phyloP scores from a whole-genome alignment of 2,888 invertebrate genomes.

The Rhingia campestris region DNA sequence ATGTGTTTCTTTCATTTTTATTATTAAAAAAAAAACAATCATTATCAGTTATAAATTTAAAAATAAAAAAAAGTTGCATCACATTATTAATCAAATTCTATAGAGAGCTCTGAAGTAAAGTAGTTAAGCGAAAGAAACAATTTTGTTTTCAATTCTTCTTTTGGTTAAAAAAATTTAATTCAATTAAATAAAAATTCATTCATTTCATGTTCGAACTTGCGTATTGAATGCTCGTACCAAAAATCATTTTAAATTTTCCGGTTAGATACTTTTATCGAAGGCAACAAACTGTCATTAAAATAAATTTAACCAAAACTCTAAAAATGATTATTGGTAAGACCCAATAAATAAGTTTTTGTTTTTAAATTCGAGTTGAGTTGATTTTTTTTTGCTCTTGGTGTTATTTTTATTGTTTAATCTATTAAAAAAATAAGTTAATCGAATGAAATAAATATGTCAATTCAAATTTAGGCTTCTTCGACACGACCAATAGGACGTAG shows the following conservation, averaged over 20 bases:
- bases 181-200: slow-evolving; percentile 21
- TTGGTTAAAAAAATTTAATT: slow-evolving; percentile 16
- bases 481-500: slow-evolving; percentile 86
- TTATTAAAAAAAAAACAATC: slow-evolving; percentile 10
- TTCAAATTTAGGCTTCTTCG: slow-evolving; percentile 83
- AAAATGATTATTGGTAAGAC: too few species aligned
- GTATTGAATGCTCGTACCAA: background rate
- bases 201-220: slow-evolving; percentile 30
- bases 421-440: slow-evolving; percentile 41
- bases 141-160: background rate
- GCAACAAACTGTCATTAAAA: too few species aligned
- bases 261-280: too few species aligned
- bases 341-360: background rate
- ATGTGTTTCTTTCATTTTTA: slow-evolving; percentile 12
- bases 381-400: slow-evolving; percentile 51
- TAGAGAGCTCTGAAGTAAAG: slow-evolving; percentile 15
- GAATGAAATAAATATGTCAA: slow-evolving; percentile 37
- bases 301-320: too few species aligned
- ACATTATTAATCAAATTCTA: slow-evolving; percentile 15
- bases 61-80: slow-evolving; percentile 22
- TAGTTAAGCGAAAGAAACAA: slow-evolving; percentile 29
- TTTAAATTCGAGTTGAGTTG: slow-evolving; percentile 67
- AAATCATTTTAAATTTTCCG: too few species aligned
- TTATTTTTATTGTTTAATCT: slow-evolving; percentile 26
- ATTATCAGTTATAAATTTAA: slow-evolving; percentile 17